phyloP scores from a whole-genome alignment of 2,797 vertebrate genomes.

The Basileuterus tristriatus region DNA sequence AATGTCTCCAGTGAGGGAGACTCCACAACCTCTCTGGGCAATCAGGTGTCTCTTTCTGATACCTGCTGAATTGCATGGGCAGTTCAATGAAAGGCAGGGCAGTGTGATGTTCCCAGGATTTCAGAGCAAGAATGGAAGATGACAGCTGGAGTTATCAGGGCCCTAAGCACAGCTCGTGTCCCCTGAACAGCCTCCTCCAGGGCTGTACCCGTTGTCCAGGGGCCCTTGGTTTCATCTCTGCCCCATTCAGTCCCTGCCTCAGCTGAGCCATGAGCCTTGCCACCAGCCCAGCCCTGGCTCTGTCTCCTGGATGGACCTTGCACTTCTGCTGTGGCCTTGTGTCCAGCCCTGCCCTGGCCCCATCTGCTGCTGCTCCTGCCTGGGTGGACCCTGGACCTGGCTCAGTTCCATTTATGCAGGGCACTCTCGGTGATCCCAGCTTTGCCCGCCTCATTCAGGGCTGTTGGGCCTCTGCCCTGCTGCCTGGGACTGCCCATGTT shows the following conservation, averaged over 20 bases:
- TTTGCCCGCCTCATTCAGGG: neutral
- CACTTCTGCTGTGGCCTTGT: neutral
- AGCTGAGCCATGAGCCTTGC: neutral
- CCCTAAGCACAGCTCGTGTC: too few species aligned
- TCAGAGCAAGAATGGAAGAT: neutral
- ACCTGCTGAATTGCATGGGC: neutral
- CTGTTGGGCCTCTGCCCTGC: neutral
- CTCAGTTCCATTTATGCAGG: accelerated
- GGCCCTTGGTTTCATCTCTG: neutral
- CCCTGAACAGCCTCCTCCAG: neutral
- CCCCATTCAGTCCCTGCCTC: too few species aligned
- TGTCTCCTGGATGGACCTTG: neutral
- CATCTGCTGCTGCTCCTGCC: neutral
- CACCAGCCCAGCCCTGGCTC: too few species aligned
- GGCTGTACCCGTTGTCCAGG: accelerated
- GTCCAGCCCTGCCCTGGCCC: neutral
- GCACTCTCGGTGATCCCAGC: neutral
- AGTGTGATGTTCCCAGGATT: neutral
- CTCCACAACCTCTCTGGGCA: neutral
- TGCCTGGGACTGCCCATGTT: neutral
- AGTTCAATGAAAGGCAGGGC: neutral
- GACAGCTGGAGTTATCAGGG: neutral
- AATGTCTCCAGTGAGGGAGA: neutral
- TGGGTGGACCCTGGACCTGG: neutral
- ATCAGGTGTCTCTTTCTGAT: neutral